Conservation (phyloP, 2,113 vertebrate species). For the Recurvirostra avosetta region DNA sequence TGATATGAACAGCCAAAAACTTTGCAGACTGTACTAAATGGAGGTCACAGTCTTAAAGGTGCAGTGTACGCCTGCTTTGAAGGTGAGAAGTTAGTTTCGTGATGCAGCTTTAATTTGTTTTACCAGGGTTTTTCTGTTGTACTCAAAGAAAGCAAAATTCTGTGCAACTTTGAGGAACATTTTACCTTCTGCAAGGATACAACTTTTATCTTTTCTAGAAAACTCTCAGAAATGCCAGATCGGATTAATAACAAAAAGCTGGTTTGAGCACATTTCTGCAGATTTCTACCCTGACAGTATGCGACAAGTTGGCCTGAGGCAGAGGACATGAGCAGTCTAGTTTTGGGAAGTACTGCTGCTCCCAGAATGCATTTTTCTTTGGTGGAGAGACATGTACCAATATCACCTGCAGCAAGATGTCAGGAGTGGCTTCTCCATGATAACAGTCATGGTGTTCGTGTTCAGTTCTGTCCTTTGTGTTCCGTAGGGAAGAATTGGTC, state of each 20-base stretch:
- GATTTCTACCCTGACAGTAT: not conserved
- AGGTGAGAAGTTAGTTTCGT: not conserved
- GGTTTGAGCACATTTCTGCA: not conserved
- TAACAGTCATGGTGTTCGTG: rapidly evolving
- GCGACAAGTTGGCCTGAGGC: not conserved
- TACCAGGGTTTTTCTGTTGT: not conserved
- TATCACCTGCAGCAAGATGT: not conserved
- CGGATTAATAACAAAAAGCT: not conserved
- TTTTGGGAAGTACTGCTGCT: not conserved
- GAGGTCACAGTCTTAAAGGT: not conserved
- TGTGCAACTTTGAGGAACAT: not conserved
- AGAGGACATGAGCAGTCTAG: not conserved
- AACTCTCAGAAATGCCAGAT: not conserved
- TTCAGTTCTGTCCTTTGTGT: not conserved
- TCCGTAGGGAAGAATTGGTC: not conserved
- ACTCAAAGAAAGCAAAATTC: not conserved
- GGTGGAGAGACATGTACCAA: not conserved
- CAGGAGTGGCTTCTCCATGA: not conserved
- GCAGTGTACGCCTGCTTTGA: not conserved
- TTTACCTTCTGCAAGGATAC: not conserved
- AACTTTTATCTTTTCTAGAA: not conserved
- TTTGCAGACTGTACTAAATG: not conserved
- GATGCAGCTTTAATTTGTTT: not conserved
- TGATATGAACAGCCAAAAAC: not conserved
- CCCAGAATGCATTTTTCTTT: not conserved